Conservation (phyloP, 2,888 invertebrate species). For the Thymelicus sylvestris region DNA sequence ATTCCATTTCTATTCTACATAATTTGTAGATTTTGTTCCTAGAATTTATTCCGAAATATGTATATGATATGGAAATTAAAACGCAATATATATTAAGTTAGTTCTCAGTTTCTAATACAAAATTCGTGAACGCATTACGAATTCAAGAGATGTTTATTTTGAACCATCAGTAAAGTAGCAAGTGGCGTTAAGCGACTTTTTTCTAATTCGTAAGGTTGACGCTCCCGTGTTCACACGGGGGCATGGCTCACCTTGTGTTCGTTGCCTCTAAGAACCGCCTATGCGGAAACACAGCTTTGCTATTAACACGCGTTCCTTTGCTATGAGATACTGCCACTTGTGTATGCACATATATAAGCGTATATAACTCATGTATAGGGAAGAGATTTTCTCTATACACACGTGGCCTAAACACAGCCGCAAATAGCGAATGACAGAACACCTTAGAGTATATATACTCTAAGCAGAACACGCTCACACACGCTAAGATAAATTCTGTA, state of each 20-base stretch:
- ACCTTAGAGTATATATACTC: no score
- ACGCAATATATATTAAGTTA: slow-evolving; percentile 27
- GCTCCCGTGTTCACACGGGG: slow-evolving; percentile 79
- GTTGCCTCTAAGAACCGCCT: slow-evolving; percentile 76
- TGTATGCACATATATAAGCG: slow-evolving; percentile 61
- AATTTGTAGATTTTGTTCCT: slow-evolving; percentile 28
- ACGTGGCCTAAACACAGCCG: slow-evolving; percentile 53
- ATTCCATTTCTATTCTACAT: slow-evolving; percentile 48
- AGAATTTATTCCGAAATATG: slow-evolving; percentile 14
- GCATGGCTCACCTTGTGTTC: slow-evolving; percentile 70
- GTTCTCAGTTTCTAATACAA: slow-evolving; percentile 21
- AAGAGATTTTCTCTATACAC: slow-evolving; percentile 74
- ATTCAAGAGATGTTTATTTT: slow-evolving; percentile 38
- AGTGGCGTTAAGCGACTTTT: slow-evolving; percentile 71
- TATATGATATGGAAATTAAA: slow-evolving; percentile 45
- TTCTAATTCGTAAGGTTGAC: slow-evolving; percentile 83
- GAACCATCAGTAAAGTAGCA: slow-evolving; percentile 37
- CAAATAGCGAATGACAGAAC: slow-evolving; percentile 56
- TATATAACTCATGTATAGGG: slow-evolving; percentile 47
- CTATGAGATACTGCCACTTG: slow-evolving; percentile 81
- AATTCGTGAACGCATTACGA: slow-evolving; percentile 32
- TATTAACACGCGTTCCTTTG: slow-evolving; percentile 81
- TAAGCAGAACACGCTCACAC: slow-evolving; percentile 53
- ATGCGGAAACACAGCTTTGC: slow-evolving; percentile 82
- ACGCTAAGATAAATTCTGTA: slow-evolving; percentile 61